Evolutionary conservation across 1,140 invertebrate species (phyloP).

Genomic region (Cotesia typhae): DNA sequence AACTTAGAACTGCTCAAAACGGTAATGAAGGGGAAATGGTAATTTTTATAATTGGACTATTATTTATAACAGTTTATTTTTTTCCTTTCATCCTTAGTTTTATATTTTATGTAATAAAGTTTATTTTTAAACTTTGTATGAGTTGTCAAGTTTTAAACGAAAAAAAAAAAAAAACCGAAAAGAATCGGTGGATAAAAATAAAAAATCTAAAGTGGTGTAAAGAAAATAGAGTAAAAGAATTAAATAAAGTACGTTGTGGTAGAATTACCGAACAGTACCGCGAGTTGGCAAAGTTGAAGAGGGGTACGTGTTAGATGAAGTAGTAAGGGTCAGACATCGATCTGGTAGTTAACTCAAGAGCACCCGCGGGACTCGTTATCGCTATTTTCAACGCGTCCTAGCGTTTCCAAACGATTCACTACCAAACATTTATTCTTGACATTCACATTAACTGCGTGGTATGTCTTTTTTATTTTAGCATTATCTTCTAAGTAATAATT

Average conservation of each 20-base stretch:
- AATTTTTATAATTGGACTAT: too few relatives aligned
- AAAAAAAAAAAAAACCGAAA: too few relatives aligned
- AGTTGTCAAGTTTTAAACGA: too few relatives aligned
- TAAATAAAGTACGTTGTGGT: neutral
- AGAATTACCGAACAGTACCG: neutral
- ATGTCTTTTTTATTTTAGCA: slow-evolving; percentile 37
- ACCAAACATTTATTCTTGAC: slow-evolving; percentile 40
- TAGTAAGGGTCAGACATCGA: slow-evolving; percentile 57
- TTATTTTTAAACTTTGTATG: too few relatives aligned
- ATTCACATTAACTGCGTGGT: slow-evolving; percentile 46
- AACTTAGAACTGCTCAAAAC: too few relatives aligned
- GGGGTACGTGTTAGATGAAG: slow-evolving; percentile 40
- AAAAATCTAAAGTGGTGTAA: too few relatives aligned
- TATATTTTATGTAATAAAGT: too few relatives aligned
- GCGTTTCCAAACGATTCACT: slow-evolving; percentile 44
- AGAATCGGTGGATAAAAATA: too few relatives aligned
- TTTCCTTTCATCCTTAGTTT: too few relatives aligned
- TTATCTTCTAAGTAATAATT: slow-evolving; percentile 12
- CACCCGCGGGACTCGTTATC: slow-evolving; percentile 61
- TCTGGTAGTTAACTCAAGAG: slow-evolving; percentile 61
- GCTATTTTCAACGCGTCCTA: slow-evolving; percentile 45
- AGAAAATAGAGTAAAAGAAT: too few relatives aligned
- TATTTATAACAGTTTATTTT: too few relatives aligned
- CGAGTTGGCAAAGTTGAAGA: slow-evolving; percentile 31
- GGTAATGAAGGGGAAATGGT: too few relatives aligned